Evolutionary conservation across 2,797 vertebrate species (phyloP), one percentile per base, ranked within the genome.

Genomic region (Triplophysa yarkandensis): DNA sequence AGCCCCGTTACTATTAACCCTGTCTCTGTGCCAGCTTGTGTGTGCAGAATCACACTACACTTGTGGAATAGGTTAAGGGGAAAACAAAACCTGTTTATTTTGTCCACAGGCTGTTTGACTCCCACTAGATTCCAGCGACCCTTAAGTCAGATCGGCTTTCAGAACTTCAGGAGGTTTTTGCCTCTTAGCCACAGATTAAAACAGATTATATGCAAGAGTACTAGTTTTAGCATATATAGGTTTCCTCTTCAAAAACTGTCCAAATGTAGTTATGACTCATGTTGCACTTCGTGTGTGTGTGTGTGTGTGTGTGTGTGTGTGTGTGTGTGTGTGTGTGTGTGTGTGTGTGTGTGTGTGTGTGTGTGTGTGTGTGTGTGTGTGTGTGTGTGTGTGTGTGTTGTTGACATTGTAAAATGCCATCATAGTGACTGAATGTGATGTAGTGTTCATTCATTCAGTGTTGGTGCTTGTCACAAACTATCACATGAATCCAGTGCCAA

Each of bases 121-220:
- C 84, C 87, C 83, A 67, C 80, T 62, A 79, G 71, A 86, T 83
- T 81, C 77, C 86, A 83, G 4, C 62, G 67, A 58, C 61, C 81
- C 75, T 68, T 76, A 71, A 83, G 70, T 60, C 43, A 82, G 71
- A 19, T 46, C 41, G 6, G 52, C 28, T 66, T 78, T 76, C 43
- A 50, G 34, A 11, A 16, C 52, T 54, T 55, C 23, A 16, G 21
- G 23, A 36, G 11, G 9, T 6, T 11, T 28, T 11, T 28, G 7
- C 41, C 4, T 41, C 14, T 1, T 41, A 41, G 34, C 9, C 34
- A 3, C 3, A 36, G 0, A 10, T 36, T 11, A 10, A 36, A 3
- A 1, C 34, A 16, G 14, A 43, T 0, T 43, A 4, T 43, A 9
- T 43, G 14, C 39, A 14, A 43, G 41, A 16, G 41, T 6, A 43